phyloP scores from a whole-genome alignment of 2,888 invertebrate genomes.

The Campaea margaritaria region DNA sequence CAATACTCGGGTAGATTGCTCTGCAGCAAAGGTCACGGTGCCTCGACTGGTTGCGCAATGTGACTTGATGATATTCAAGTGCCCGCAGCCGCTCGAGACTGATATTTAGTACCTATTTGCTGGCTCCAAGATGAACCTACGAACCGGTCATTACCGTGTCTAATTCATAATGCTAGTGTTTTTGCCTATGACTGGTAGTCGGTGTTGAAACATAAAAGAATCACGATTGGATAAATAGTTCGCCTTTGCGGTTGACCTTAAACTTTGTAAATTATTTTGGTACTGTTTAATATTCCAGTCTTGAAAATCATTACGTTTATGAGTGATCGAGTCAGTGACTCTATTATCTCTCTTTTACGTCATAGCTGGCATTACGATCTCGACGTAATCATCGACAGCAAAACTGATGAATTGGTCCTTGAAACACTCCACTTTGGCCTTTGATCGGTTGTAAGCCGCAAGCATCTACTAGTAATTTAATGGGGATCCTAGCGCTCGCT shows the following conservation, averaged over 20 bases:
- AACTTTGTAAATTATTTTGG: constrained; percentile 1
- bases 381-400: constrained; percentile 26
- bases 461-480: constrained; percentile 27
- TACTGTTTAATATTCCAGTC: constrained; percentile 1
- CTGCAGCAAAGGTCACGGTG: constrained; percentile 64
- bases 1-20: constrained; percentile 43
- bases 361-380: constrained; percentile 13
- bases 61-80: constrained; percentile 37
- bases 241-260: constrained; percentile 10
- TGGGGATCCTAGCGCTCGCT: constrained; percentile 29
- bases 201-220: constrained; percentile 4
- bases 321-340: constrained; percentile 1
- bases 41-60: constrained; percentile 55
- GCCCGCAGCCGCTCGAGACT: constrained; percentile 49
- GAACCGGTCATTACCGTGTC: constrained; percentile 33
- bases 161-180: constrained; percentile 24
- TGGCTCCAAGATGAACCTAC: constrained; percentile 1
- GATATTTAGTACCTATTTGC: constrained; percentile 11
- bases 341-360: constrained; percentile 22
- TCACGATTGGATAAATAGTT: neutral
- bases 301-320: constrained; percentile 15
- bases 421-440: constrained; percentile 33
- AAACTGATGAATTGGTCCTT: constrained; percentile 38
- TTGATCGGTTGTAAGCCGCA: constrained; percentile 37
- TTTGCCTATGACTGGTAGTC: constrained; percentile 5